Conservation (phyloP, 1,140 invertebrate genomes). For the Lordiphosa clarofinis region DNA sequence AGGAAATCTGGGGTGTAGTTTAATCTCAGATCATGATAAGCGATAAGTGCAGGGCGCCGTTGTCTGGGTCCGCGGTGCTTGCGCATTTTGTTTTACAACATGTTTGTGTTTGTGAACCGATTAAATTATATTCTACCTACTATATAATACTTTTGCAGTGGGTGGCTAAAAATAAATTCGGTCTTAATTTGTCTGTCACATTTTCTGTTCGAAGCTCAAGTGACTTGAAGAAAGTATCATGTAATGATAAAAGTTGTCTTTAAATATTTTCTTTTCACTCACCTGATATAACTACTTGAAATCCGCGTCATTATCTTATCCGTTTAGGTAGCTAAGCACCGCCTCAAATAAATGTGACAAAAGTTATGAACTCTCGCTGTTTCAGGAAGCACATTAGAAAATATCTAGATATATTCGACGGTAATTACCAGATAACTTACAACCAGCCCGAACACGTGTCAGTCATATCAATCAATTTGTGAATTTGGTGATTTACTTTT, state of each 20-base stretch:
- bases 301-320: constrained; percentile 33
- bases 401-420: not conserved
- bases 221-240: too few species aligned
- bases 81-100: constrained; percentile 63
- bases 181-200: constrained; percentile 5
- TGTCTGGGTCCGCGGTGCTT: constrained; percentile 54
- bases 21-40: constrained; percentile 4
- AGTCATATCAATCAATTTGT: constrained; percentile 12
- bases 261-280: constrained; percentile 48
- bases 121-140: constrained; percentile 39
- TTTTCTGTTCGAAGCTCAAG: not conserved
- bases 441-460: constrained; percentile 5
- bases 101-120: constrained; percentile 34
- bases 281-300: constrained; percentile 30
- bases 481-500: constrained; percentile 6
- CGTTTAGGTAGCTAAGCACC: not conserved
- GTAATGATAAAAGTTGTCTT: too few species aligned
- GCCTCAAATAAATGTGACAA: constrained; percentile 21
- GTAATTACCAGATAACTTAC: not conserved
- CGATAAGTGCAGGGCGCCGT: constrained; percentile 12
- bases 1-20: not conserved
- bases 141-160: constrained; percentile 32
- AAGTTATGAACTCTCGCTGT: constrained; percentile 33
- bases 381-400: constrained; percentile 29
- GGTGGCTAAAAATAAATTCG: constrained; percentile 51